phyloP scores from a whole-genome alignment of 2,888 invertebrate species.

The Drosophila nr. perissopoda region DNA sequence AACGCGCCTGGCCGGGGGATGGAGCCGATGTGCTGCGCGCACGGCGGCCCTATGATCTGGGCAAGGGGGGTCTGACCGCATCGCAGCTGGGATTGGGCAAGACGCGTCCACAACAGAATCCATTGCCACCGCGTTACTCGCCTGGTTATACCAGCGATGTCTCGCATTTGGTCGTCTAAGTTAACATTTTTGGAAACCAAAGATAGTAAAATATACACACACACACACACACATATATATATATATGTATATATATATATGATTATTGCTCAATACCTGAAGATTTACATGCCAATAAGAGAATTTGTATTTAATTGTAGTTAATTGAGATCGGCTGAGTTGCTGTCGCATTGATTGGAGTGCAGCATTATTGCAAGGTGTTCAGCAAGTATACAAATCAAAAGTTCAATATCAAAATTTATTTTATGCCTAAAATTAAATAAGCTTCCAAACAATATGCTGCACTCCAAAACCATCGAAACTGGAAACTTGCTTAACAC shows the following conservation, averaged over 20 bases:
- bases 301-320: constrained; percentile 23
- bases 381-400: constrained; percentile 13
- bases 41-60: constrained; percentile 87
- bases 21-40: constrained; percentile 87
- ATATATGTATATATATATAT: not conserved
- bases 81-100: constrained; percentile 71
- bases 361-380: constrained; percentile 6
- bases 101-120: constrained; percentile 83
- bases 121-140: constrained; percentile 88
- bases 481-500: not conserved
- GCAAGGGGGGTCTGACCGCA: constrained; percentile 64
- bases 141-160: constrained; percentile 92
- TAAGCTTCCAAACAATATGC: not conserved
- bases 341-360: constrained; percentile 23
- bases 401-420: constrained; percentile 12
- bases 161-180: constrained; percentile 91
- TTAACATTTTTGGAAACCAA: constrained; percentile 59
- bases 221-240: not conserved
- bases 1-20: constrained; percentile 89
- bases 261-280: constrained; percentile 53
- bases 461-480: not conserved
- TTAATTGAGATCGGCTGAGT: not conserved
- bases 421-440: constrained; percentile 6
- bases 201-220: constrained; percentile 1
- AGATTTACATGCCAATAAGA: constrained; percentile 36